Base-by-base conservation (phyloP, 1,140 invertebrate species). In the Brachionus sp. region DNA sequence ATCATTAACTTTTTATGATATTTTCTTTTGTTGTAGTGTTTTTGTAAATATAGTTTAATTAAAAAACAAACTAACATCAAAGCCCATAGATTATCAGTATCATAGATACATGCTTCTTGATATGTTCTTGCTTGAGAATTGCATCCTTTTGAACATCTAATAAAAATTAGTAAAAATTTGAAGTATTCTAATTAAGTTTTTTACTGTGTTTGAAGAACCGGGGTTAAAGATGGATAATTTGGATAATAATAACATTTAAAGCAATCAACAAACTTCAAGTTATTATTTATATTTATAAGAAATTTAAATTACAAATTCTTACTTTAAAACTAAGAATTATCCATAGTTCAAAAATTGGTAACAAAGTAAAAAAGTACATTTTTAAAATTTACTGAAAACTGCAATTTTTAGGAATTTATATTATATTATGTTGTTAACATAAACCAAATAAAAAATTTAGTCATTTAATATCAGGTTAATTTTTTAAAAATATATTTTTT, bases 181-280 rank as follows among this genome's bases (percentile, higher is more conserved):
- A 62, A 73, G 42, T 73, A 16, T 19, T 73, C n/a, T 5, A 73
- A 7, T 39, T 9, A 73, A n/a, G 1, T 37, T 39, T 16, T 46
- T 75, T 75, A 75, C 70, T 35, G 9, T 39, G 42, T 75, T 5
- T 9, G 9, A 4, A 75, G 5, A 33, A 12, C 25, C 2, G 44
- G 19, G 23, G 19, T 46, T 29, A 23, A 19, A 13, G 70, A 75
- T 4, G 70, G 70, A 75, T 46, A 75, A 33, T 75, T 75, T 16
- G 70, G 70, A 75, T 75, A 75, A 13, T 46, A 75, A 46, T 46
- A 75, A 25, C 70, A 75, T 75, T 44, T 39, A 25, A 75, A 9
- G 19, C 39, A 75, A 9, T 75, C 19, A 29, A 33, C 23, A 35
- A 12, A 12, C 19, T 75, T 46, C 10, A 46, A 50, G 7, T 3